Evolutionary conservation across 2,113 vertebrate genomes (phyloP).

Genomic region (Alligator sinensis): DNA sequence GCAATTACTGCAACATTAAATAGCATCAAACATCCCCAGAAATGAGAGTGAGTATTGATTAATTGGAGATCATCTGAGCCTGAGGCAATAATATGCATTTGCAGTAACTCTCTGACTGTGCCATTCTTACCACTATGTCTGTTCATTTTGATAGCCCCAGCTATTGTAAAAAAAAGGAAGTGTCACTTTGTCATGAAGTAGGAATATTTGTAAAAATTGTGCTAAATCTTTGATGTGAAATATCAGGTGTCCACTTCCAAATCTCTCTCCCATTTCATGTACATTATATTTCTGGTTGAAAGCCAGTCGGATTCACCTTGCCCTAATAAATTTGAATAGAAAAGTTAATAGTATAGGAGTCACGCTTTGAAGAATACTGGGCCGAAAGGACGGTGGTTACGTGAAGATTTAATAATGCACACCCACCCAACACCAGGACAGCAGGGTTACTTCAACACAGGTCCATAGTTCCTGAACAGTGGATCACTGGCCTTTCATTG

Average conservation of each 20-base stretch:
- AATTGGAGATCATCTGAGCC: background rate
- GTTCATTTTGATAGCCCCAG: too few relatives aligned
- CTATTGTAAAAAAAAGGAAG: too few relatives aligned
- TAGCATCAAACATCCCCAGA: background rate
- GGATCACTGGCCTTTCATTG: background rate
- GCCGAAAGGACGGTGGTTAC: background rate
- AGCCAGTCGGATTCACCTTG: background rate
- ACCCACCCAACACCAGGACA: fast-evolving
- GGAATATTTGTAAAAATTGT: background rate
- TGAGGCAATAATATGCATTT: background rate
- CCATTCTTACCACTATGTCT: too few relatives aligned
- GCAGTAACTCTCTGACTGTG: too few relatives aligned
- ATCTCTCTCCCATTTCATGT: background rate
- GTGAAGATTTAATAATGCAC: background rate
- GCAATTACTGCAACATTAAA: background rate
- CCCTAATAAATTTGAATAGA: too few relatives aligned
- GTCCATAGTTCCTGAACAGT: background rate
- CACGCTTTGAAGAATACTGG: background rate
- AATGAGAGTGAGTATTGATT: background rate
- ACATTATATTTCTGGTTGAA: fast-evolving
- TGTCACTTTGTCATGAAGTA: background rate
- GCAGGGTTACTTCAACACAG: background rate
- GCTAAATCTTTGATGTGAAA: background rate
- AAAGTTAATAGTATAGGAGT: too few relatives aligned
- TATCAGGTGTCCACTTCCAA: background rate